phyloP scores from a whole-genome alignment of 2,113 vertebrate genomes.

The Gallinago media region DNA sequence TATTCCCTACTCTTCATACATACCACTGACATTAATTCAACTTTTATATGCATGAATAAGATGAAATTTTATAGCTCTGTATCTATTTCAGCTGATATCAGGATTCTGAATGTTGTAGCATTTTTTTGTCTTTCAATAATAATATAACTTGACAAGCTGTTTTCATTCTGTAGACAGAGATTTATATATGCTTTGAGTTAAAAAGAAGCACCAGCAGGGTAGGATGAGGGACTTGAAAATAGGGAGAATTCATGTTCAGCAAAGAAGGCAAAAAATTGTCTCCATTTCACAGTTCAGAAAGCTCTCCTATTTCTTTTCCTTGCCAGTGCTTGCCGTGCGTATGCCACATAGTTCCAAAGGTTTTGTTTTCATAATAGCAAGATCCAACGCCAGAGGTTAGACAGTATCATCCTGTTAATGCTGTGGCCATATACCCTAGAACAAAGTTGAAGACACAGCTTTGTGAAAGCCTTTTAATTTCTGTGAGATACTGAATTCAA shows the following conservation, averaged over 20 bases:
- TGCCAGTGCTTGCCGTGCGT: background rate
- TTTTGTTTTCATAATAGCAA: background rate
- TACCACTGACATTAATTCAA: slow-evolving; percentile 33
- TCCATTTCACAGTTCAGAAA: background rate
- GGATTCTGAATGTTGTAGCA: background rate
- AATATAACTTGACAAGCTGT: slow-evolving; percentile 55
- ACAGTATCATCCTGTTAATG: background rate
- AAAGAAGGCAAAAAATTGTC: background rate
- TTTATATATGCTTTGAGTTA: slow-evolving; percentile 38
- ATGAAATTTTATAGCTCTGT: slow-evolving; percentile 1
- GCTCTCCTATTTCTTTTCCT: background rate
- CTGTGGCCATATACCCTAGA: background rate
- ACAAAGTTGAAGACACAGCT: background rate
- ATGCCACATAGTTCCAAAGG: background rate
- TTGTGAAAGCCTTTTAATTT: background rate
- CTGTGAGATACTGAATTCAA: background rate
- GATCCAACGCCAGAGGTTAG: background rate
- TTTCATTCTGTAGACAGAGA: slow-evolving; percentile 50
- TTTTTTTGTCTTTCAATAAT: slow-evolving; percentile 5
- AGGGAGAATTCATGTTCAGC: background rate
- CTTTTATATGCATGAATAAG: background rate
- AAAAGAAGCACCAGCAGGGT: background rate
- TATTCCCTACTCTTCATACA: background rate
- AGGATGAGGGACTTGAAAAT: background rate
- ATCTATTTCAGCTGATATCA: slow-evolving; percentile 44